Conservation (phyloP, 2,113 vertebrate species). For the Mustela nigripes region DNA sequence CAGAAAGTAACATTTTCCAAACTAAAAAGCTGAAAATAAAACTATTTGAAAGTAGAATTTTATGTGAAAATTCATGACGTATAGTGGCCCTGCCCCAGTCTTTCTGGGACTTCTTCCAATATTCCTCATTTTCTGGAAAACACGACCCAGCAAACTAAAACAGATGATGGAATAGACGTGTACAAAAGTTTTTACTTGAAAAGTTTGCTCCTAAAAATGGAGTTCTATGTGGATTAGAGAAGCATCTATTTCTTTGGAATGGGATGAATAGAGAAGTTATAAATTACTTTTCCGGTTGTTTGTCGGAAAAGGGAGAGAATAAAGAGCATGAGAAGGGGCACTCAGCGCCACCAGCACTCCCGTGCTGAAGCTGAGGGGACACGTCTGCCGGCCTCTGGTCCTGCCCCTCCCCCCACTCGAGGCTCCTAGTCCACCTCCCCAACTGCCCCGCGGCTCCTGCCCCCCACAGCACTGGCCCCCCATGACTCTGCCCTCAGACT, state of each 20-base stretch:
- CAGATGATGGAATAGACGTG: background rate
- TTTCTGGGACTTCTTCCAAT: constrained; percentile 50
- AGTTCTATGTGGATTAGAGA: background rate
- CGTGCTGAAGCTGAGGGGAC: background rate
- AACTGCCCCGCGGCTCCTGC: fast-evolving
- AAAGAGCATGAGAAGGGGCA: fast-evolving
- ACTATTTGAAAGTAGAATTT: background rate
- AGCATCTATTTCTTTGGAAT: background rate
- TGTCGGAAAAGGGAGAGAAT: background rate
- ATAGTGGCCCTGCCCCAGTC: background rate
- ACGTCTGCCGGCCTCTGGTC: background rate
- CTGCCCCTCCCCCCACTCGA: too few relatives aligned
- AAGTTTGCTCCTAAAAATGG: constrained; percentile 12
- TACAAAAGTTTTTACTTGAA: background rate
- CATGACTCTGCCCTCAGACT: background rate
- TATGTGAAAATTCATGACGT: background rate
- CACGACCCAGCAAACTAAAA: background rate
- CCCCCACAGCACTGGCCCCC: background rate
- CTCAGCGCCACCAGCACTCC: fast-evolving
- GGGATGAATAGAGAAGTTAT: background rate
- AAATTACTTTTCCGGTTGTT: background rate
- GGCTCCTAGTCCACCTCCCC: background rate
- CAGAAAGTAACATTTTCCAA: background rate
- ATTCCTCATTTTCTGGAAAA: constrained; percentile 54
- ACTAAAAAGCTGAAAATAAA: background rate